A percentile compares a stretch with the other conserved stretches of the same genome.
Conservation (phyloP, 2,797 vertebrate species). For the Neomorphus geoffroyi region DNA sequence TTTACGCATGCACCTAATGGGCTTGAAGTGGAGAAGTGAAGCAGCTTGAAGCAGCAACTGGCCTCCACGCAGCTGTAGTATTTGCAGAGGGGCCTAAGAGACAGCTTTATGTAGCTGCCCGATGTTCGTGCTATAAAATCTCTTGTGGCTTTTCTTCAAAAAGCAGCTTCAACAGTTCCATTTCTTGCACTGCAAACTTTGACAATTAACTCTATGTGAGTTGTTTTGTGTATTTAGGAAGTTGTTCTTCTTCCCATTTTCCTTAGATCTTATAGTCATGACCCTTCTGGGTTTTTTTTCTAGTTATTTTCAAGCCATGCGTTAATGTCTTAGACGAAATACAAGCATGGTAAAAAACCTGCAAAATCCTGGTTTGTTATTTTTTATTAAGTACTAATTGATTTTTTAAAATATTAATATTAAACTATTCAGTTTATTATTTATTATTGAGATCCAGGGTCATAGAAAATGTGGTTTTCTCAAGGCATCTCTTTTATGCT, state of each 20-base stretch:
- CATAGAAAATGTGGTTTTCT: not conserved
- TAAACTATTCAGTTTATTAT: not conserved
- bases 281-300: not conserved
- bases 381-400: not conserved
- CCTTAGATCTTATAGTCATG: not conserved
- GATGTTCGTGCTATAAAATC: not conserved
- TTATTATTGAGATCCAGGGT: not conserved
- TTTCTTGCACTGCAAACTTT: not conserved
- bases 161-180: not conserved
- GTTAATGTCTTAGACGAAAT: not conserved
- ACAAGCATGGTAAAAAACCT: not conserved
- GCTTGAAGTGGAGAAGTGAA: not conserved
- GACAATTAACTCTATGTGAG: not conserved
- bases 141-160: not conserved
- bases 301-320: not conserved
- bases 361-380: not conserved
- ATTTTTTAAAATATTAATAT: not conserved
- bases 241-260: not conserved
- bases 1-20: not conserved
- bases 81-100: not conserved
- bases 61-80: not conserved
- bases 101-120: not conserved
- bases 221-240: not conserved
- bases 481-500: not conserved
- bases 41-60: not conserved